phyloP scores from a whole-genome alignment of 1,140 invertebrate genomes.

The Leptinotarsa defecta region DNA sequence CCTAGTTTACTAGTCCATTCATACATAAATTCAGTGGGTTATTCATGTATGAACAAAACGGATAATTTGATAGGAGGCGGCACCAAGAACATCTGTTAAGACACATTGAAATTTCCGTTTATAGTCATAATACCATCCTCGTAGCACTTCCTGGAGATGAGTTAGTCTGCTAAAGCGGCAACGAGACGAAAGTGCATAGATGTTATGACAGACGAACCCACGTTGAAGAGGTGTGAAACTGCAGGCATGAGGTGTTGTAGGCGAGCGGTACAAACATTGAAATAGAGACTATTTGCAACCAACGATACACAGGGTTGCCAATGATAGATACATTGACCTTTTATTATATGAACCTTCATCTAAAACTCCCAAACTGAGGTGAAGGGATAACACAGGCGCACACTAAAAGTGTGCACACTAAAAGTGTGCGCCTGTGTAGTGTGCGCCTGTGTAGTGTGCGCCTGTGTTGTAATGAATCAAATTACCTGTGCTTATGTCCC shows the following conservation, averaged over 20 bases:
- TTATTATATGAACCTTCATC: no score
- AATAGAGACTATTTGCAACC: no score
- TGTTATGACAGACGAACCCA: slow-evolving; percentile 31
- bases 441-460: no score
- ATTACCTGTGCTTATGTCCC: no score
- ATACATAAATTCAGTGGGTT: neutral
- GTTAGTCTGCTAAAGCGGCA: slow-evolving; percentile 2
- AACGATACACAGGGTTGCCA: no score
- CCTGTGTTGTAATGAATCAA: no score
- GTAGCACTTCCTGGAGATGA: slow-evolving; percentile 25
- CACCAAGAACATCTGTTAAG: neutral
- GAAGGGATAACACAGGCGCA: no score
- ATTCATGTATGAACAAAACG: neutral
- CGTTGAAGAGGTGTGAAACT: slow-evolving; percentile 28
- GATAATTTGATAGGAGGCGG: slow-evolving; percentile 7
- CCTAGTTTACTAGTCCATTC: neutral
- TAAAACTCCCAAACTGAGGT: no score
- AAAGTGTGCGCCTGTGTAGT: no score
- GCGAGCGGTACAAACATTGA: neutral
- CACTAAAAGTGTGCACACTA: no score
- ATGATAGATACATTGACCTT: no score
- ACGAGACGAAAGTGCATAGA: slow-evolving; percentile 14
- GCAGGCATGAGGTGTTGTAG: slow-evolving; percentile 4
- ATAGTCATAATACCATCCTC: slow-evolving; percentile 8
- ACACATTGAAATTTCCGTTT: slow-evolving; percentile 9